These are phyloP conservation scores for Eumacrocentrus americanus DNA, from an alignment of 2,888 invertebrate species.

Conservation along the genomic window DNA sequence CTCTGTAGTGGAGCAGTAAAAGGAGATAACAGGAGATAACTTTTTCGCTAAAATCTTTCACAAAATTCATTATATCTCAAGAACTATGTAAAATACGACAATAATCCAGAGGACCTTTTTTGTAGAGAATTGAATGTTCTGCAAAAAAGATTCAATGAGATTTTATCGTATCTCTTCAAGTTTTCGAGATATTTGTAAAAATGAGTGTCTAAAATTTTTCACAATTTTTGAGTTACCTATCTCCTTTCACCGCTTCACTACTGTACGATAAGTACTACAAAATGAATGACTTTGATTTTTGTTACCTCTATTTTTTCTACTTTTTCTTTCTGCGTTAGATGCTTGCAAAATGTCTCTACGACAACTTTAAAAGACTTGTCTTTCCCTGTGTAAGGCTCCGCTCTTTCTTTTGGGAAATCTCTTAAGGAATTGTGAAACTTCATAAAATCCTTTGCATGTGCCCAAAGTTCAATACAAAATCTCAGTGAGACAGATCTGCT, in stretches of 20 bases:
- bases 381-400: slow-evolving; percentile 64
- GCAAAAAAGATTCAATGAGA: neutral
- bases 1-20: no score
- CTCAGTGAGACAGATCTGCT: slow-evolving; percentile 80
- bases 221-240: neutral
- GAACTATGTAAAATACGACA: no score
- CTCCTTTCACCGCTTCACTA: slow-evolving; percentile 67
- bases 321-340: slow-evolving; percentile 81
- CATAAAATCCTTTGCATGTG: slow-evolving; percentile 66
- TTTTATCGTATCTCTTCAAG: no score
- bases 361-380: slow-evolving; percentile 79
- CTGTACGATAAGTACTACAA: slow-evolving; percentile 82
- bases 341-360: slow-evolving; percentile 90
- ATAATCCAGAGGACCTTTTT: no score
- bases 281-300: slow-evolving; percentile 77
- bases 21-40: no score
- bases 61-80: no score
- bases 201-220: slow-evolving; percentile 22
- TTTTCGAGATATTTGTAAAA: neutral
- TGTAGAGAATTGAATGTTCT: no score
- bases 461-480: slow-evolving; percentile 83
- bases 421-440: slow-evolving; percentile 72
- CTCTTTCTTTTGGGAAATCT: slow-evolving; percentile 64
- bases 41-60: no score
- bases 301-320: slow-evolving; percentile 83